A percentile compares a stretch with the other conserved stretches of the same genome.
Evolutionary conservation across 2,888 invertebrate genomes (phyloP).

Genomic region (Melitaea athalia): DNA sequence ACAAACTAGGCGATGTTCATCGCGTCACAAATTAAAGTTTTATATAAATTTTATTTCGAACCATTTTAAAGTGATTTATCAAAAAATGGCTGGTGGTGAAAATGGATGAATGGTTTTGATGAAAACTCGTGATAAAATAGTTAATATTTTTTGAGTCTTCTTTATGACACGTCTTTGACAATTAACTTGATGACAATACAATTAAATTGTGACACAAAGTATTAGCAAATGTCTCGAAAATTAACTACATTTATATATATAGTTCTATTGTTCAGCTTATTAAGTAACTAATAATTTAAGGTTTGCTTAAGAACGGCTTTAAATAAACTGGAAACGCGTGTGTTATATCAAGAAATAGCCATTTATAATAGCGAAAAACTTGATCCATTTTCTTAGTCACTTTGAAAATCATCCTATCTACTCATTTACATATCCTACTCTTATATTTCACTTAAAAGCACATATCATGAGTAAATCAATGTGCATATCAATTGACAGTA

Average conservation of each 20-base stretch:
- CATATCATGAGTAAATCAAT: conserved; percentile 17
- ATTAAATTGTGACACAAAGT: background rate
- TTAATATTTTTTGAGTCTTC: background rate
- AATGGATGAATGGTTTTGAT: too few relatives aligned
- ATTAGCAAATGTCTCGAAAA: background rate
- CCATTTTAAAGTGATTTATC: too few relatives aligned
- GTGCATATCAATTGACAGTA: conserved; percentile 36
- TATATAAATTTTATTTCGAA: too few relatives aligned
- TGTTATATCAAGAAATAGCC: background rate
- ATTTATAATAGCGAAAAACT: background rate
- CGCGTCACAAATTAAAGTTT: too few relatives aligned
- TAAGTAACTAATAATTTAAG: too few relatives aligned
- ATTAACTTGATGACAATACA: background rate
- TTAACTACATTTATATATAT: background rate
- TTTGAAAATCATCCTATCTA: conserved; percentile 21
- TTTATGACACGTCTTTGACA: too few relatives aligned
- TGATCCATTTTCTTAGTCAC: conserved; percentile 11
- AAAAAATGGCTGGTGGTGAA: too few relatives aligned
- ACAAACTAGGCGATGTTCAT: too few relatives aligned
- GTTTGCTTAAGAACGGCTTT: too few relatives aligned
- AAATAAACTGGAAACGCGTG: background rate
- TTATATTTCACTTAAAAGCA: conserved; percentile 22
- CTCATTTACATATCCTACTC: conserved; percentile 9
- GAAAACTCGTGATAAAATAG: background rate
- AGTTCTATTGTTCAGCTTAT: too few relatives aligned